Evolutionary conservation across 2,113 vertebrate species (phyloP), one percentile per base, ranked within the genome.

Genomic region (Paratilapia polleni): DNA sequence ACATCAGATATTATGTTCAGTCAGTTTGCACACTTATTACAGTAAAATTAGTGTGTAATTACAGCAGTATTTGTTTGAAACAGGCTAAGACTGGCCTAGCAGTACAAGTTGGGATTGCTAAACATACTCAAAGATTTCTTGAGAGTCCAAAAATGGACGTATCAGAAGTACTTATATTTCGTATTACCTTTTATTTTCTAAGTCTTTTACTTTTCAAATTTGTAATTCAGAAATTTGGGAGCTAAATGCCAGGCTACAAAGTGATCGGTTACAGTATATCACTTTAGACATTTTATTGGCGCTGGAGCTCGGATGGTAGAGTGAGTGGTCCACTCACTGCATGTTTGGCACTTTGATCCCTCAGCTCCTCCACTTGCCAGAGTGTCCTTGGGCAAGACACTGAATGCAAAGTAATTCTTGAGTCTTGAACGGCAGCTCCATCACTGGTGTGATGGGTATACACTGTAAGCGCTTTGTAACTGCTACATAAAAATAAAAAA

Each of bases 401-500:
- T 28, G 24, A 49, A 70, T 28, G 24, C 15, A 70, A 49, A 70
- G 19, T 49, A 70, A 24, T 17, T 49, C 24, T 19, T 70, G 24
- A 49, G 28, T 24, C 9, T 49, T 49, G 66, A 15, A 2, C 49
- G 43, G 43, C 6, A 70, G 66, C 15, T 28, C 24, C 19, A 41
- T 49, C 66, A 28, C 4, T 28, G 11, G 5, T 49, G 49, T 11
- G 5, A 22, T 28, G 3, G 19, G 43, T 70, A 26, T 26, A 70
- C 66, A 49, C 43, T 49, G 9, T 20, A 49, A 70, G 28, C 19
- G 49, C 24, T 70, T 49, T 0, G 9, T 28, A 49, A 28, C 47
- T 0, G 5, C 10, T 49, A 28, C 43, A 13, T n/a, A 49, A 70
- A 28, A 70, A n/a, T n/a, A 20, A 13, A 0, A 0, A 11, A 17